Evolutionary conservation across 2,113 vertebrate species (phyloP), one percentile per base, ranked within the genome.

Genomic region (Silurus meridionalis): DNA sequence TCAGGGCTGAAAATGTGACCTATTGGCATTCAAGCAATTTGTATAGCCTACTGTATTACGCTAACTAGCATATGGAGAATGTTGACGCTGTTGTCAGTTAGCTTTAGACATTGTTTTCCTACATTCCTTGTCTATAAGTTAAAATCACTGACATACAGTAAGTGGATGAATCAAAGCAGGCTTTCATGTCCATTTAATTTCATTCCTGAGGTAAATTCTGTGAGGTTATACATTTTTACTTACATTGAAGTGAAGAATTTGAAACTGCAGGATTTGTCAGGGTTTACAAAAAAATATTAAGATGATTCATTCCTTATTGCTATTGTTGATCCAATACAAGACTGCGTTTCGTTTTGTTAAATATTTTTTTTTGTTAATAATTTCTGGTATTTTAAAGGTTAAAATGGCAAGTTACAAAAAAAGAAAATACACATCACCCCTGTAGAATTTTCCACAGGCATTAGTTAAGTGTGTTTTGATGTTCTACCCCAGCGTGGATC

Each of bases 381-480:
- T n/a, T 75, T 23, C 48, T 75, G 48, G 48, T 72, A 48, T 72
- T 72, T 48, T 19, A 72, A 48, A 15, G 15, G 72, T 55, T 77
- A 55, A 77, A 77, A 77, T 25, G 13, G 50, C 15, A 5, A 23
- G 50, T n/a, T n/a, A n/a, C 2, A 52, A 23, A 13, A 69, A n/a
- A n/a, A 55, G 1, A 25, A 55, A 55, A 60, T 2, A 86, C 46
- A 66, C 79, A 78, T 23, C 15, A 60, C 21, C 64, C 75, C 37
- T 80, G 57, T 5, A 74, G 67, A 60, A 52, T 50, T 58, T 81
- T 66, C 85, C 61, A 69, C 61, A 58, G 52, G 52, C 23, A 82
- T 85, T 60, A 55, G 80, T 58, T 58, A 74, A 82, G 53, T 63
- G 28, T 82, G 74, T 83, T 87, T 86, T 87, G 85, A 82, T 87